A percentile compares a stretch with the other conserved stretches of the same genome.
Evolutionary conservation across 2,888 invertebrate species (phyloP).

Genomic region (Melanostoma scalare): DNA sequence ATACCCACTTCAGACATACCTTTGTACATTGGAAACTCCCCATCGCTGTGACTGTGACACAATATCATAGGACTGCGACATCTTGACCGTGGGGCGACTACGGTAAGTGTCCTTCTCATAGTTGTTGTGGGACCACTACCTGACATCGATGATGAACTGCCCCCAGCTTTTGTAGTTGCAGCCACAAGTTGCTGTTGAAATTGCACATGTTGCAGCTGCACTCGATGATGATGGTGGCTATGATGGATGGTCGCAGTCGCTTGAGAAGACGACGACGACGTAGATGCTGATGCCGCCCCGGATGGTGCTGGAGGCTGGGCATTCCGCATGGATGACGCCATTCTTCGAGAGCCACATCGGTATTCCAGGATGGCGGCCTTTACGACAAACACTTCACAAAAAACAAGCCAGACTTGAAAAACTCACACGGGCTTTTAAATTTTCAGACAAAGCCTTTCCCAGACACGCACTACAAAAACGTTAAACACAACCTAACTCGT

Average conservation of each 20-base stretch:
- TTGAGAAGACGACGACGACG: constrained; percentile 65
- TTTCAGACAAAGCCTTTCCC: constrained; percentile 7
- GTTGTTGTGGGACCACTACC: constrained; percentile 73
- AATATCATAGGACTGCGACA: constrained; percentile 90
- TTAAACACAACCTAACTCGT: constrained; percentile 44
- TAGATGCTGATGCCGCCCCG: constrained; percentile 77
- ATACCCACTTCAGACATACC: constrained; percentile 82
- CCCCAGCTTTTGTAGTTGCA: constrained; percentile 81
- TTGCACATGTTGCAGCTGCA: constrained; percentile 71
- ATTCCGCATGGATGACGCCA: constrained; percentile 69
- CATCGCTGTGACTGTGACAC: constrained; percentile 92
- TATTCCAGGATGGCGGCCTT: constrained; percentile 67
- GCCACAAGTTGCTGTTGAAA: constrained; percentile 75
- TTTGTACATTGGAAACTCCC: constrained; percentile 92
- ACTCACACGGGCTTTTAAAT: constrained; percentile 5
- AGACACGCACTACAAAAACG: constrained; percentile 12
- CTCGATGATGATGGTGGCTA: constrained; percentile 72
- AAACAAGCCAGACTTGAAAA: not conserved
- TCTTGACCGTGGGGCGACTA: constrained; percentile 82
- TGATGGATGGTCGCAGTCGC: constrained; percentile 71
- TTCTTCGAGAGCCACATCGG: constrained; percentile 66
- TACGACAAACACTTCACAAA: constrained; percentile 15
- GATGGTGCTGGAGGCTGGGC: constrained; percentile 59
- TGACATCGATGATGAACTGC: constrained; percentile 80
- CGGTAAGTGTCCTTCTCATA: constrained; percentile 58